Evolutionary conservation across 2,888 invertebrate genomes (phyloP).

Genomic region (Elgonia sp.): DNA sequence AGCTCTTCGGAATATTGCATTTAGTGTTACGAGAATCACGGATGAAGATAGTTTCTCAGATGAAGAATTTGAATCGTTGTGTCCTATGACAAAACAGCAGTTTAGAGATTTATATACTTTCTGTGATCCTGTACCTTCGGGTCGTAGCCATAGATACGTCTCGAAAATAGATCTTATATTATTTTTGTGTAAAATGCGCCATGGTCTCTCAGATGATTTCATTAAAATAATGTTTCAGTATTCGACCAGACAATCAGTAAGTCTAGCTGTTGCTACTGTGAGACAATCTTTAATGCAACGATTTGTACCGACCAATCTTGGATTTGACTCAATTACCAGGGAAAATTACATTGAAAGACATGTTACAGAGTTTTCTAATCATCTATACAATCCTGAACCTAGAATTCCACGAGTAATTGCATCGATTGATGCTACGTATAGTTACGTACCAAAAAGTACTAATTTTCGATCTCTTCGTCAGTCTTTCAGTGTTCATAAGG

Average conservation of each 20-base stretch:
- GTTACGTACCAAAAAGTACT: constrained; percentile 64
- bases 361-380: constrained; percentile 60
- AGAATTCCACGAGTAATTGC: constrained; percentile 56
- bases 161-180: constrained; percentile 27
- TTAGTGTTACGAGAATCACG: constrained; percentile 7
- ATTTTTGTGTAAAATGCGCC: constrained; percentile 56
- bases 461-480: constrained; percentile 71
- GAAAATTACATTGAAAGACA: constrained; percentile 28
- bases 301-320: constrained; percentile 25
- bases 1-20: constrained; percentile 52
- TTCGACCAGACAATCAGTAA: constrained; percentile 6
- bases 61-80: constrained; percentile 60
- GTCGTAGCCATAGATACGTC: constrained; percentile 44
- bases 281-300: constrained; percentile 12
- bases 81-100: constrained; percentile 66
- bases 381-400: constrained; percentile 68
- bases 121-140: constrained; percentile 60
- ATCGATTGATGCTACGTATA: constrained; percentile 69
- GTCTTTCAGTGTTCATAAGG: constrained; percentile 62
- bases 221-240: constrained; percentile 7
- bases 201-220: constrained; percentile 27
- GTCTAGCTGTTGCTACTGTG: constrained; percentile 8
- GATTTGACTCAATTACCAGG: constrained; percentile 11
- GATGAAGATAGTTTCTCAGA: constrained; percentile 66
- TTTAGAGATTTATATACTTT: constrained; percentile 68